Conservation (phyloP, 2,797 vertebrate genomes). For the Chrosomus eos region DNA sequence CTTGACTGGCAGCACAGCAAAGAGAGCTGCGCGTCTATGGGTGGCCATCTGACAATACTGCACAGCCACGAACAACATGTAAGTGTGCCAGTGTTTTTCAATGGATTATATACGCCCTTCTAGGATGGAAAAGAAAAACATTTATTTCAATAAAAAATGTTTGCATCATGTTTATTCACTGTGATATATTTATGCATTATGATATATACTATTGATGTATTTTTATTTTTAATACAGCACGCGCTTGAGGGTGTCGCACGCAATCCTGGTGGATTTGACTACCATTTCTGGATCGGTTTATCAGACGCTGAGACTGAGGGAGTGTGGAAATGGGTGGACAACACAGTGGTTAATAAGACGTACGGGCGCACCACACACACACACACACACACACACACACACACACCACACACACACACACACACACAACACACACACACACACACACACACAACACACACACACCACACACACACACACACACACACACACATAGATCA, state of each 20-base stretch:
- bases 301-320: slow-evolving; percentile 68
- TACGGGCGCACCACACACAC: neutral
- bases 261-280: slow-evolving; percentile 55
- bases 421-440: neutral
- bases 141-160: neutral
- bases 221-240: slow-evolving; percentile 49
- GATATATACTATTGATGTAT: neutral
- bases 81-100: slow-evolving; percentile 19
- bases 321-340: slow-evolving; percentile 76
- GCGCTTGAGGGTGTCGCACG: slow-evolving; percentile 60
- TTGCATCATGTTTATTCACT: neutral
- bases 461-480: neutral
- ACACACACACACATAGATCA: neutral
- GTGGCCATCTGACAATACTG: slow-evolving; percentile 63
- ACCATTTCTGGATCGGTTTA: slow-evolving; percentile 74
- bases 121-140: too few species aligned
- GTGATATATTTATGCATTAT: neutral
- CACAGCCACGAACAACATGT: slow-evolving; percentile 65
- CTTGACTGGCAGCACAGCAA: slow-evolving; percentile 65
- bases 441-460: neutral
- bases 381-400: neutral
- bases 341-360: slow-evolving; percentile 68
- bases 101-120: neutral
- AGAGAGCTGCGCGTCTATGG: slow-evolving; percentile 60
- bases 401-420: neutral